Conservation (phyloP, 2,797 vertebrate genomes). For the Mycteria americana region DNA sequence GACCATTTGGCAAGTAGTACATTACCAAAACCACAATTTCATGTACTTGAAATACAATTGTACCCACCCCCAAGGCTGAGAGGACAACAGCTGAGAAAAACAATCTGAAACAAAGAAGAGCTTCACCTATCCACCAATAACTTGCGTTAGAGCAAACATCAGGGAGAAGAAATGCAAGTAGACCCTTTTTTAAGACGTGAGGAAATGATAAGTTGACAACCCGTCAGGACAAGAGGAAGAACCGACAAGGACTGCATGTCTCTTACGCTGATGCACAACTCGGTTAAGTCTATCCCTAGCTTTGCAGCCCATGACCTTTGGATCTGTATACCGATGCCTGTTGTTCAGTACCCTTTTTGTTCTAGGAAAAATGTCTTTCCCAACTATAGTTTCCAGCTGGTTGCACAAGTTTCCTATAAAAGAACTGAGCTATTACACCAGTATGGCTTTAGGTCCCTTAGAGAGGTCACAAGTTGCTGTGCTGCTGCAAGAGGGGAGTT, state of each 20-base stretch:
- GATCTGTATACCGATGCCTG: conserved; percentile 19
- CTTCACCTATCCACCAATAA: neutral
- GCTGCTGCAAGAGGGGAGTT: neutral
- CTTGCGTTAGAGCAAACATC: neutral
- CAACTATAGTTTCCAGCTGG: neutral
- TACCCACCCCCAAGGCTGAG: neutral
- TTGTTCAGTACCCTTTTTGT: conserved; percentile 27
- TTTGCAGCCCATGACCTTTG: conserved; percentile 47
- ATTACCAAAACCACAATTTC: neutral
- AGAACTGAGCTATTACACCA: conserved; percentile 2
- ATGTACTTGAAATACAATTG: neutral
- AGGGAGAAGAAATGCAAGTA: neutral
- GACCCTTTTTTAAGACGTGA: neutral
- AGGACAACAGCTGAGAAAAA: neutral
- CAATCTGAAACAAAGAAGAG: neutral
- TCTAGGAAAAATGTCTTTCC: conserved; percentile 58
- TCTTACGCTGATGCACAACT: neutral
- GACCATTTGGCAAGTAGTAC: neutral
- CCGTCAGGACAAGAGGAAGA: neutral
- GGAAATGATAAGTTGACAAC: neutral
- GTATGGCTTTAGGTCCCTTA: neutral
- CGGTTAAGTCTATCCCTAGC: neutral
- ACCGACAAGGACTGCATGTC: neutral
- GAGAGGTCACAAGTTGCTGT: neutral
- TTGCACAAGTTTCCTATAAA: conserved; percentile 48